Percentiles rank a stretch among this genome's conserved stretches.
Conservation (phyloP, 1,140 invertebrate genomes). For the Drosophila orena region DNA sequence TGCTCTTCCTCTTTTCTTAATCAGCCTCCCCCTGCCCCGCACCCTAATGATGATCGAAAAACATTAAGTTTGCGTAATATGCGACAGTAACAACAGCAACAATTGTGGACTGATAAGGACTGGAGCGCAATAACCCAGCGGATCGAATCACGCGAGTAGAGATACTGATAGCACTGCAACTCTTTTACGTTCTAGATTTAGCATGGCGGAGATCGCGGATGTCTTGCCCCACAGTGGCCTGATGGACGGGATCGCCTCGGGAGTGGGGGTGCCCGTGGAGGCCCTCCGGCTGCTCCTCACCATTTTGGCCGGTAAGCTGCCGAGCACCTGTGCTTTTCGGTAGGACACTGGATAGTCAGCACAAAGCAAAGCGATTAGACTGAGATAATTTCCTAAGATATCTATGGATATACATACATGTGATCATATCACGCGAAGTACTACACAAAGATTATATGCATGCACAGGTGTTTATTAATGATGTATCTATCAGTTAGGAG, state of each 20-base stretch:
- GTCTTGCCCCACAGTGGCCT: slow-evolving; percentile 18
- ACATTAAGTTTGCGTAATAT: slow-evolving; percentile 52
- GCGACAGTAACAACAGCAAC: slow-evolving; percentile 33
- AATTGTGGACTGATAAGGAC: slow-evolving; percentile 31
- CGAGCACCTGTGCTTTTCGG: background rate
- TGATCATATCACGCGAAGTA: background rate
- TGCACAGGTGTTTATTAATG: slow-evolving; percentile 12
- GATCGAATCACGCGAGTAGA: slow-evolving; percentile 25
- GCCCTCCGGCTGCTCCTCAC: slow-evolving; percentile 90
- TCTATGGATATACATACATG: no score
- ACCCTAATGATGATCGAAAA: slow-evolving; percentile 14
- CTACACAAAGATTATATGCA: background rate
- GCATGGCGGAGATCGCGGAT: slow-evolving; percentile 25
- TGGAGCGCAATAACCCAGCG: slow-evolving; percentile 18
- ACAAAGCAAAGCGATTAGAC: background rate
- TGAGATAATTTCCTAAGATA: background rate
- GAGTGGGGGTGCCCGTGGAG: slow-evolving; percentile 86
- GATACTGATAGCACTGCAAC: slow-evolving; percentile 18
- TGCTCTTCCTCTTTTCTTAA: slow-evolving; percentile 13
- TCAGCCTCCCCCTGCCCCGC: background rate
- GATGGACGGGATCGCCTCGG: slow-evolving; percentile 60
- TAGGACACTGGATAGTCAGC: background rate
- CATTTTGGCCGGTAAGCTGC: slow-evolving; percentile 87
- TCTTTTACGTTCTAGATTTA: slow-evolving; percentile 32
- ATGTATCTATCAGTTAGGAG: no score